Base-by-base conservation (phyloP, 2,113 vertebrate genomes). In the Poecile atricapillus region DNA sequence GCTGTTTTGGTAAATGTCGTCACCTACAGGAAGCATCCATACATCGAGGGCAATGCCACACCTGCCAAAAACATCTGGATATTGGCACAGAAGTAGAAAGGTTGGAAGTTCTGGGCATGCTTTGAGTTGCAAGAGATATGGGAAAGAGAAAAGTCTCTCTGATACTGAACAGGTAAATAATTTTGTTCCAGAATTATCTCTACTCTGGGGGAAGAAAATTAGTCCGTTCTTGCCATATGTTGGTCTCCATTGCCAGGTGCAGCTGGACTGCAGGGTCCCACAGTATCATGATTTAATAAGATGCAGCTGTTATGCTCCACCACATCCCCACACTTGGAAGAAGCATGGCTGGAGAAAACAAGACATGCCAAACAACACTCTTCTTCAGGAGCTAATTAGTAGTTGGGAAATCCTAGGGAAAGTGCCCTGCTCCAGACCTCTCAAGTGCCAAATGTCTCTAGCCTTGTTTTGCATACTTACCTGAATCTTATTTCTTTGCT, bases 11-110 rank as follows among this genome's bases (percentile, higher is more conserved):
- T 98, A 98, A 24, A 98, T 94, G 50, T 99, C 98, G 2, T 99
- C 98, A 13, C 98, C 97, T 64, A 99, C 77, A 0, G 99, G 99
- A 75, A 98, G 76, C 99, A 99, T 99, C 99, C 99, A 99, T 1
- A 98, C 94, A 28, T 99, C 99, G 4, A 99, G 96, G 13, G 98
- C 99, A 23, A 99, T 86, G 13, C 98, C 99, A 68, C 99, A 99
- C 92, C 99, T 99, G 94, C 22, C 87, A 75, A 84, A 62, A 87
- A 65, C 43, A 92, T 41, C 49, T 43, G 31, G 16, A 35, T 82
- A 25, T 53, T 55, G 60, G 93, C 75, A 78, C 27, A 76, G 79
- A 39, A 50, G 59, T 73, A 71, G 55, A 68, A 83, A 63, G 50
- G 33, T 64, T 74, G 31, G 24, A 60, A 46, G 41, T 49, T 89